Evolutionary conservation across 2,113 vertebrate species (phyloP), one percentile per base, ranked within the genome.

Genomic region (Narcine bancroftii): DNA sequence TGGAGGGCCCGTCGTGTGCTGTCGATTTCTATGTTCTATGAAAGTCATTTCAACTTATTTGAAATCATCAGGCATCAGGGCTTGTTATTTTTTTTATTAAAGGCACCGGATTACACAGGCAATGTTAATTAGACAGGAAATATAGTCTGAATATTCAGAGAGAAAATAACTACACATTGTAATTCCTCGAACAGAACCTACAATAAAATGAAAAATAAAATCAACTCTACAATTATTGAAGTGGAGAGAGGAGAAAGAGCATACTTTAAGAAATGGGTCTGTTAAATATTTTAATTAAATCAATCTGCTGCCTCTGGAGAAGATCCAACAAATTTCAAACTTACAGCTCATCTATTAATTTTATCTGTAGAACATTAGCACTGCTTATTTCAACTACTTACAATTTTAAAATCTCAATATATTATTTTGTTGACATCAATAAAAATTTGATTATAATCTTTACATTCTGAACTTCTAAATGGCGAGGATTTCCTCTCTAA

Each of bases 141-240:
- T 91, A 91, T 26, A 91, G 65, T 69, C 89, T 69, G 63, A 91
- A 45, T 66, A 91, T 69, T 66, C 89, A 69, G 39, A n/a, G n/a
- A n/a, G n/a, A 69, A 69, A 91, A 89, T 69, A 56, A 69, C 89
- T 69, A 69, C 63, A 91, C 63, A 91, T 63, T 47, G 89, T 39
- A 69, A 26, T 91, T 91, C 89, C 65, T 91, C 69, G 63, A 91
- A 91, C 89, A 91, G 89, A 91, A 91, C 89, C 89, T 91, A 26
- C 24, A 53, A 83, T 83, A 91, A 91, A 50, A 91, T 45, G 24
- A 91, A n/a, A 65, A 69, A 66, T 91, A 91, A 65, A 89, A 69
- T 85, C 53, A 85, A 56, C n/a, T 36, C 81, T 60, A 60, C 56
- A 60, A 60, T 10, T 91, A 56, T 65, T 24, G 75, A 53, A 69